These are phyloP conservation scores for Pelagia noctiluca DNA, from an alignment of 30 jellyfish, hydroid and myxozoan genomes.

Conservation along the genomic window DNA sequence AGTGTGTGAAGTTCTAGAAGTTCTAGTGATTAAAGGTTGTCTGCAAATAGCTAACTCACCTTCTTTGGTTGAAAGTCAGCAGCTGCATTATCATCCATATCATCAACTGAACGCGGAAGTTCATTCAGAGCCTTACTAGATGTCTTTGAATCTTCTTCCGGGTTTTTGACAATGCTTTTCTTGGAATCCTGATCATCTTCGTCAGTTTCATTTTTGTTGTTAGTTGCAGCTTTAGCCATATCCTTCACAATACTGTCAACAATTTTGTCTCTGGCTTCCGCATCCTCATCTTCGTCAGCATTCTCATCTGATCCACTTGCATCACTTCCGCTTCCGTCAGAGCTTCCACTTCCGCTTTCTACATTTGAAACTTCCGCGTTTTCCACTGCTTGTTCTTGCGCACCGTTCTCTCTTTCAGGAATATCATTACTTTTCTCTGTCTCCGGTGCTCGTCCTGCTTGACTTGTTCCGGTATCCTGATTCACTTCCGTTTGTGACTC, in stretches of 20 bases:
- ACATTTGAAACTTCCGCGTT: slow-evolving; percentile 13
- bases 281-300: slow-evolving; percentile 6
- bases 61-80: not conserved
- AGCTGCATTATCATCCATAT: slow-evolving; percentile 20
- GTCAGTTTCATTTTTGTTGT: not conserved
- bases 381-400: slow-evolving; percentile 4
- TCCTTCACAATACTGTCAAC: slow-evolving; percentile 55
- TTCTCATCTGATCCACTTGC: slow-evolving; percentile 25
- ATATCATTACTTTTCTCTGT: too few species aligned
- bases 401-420: slow-evolving; percentile 1
- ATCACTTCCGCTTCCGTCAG: slow-evolving; percentile 52
- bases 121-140: slow-evolving; percentile 17
- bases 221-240: slow-evolving; percentile 77
- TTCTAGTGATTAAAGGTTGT: too few species aligned
- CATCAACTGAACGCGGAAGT: slow-evolving; percentile 60
- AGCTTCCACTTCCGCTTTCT: slow-evolving; percentile 76
- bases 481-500: slow-evolving; percentile 28
- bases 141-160: slow-evolving; percentile 5
- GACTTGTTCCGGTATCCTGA: too few species aligned
- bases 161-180: not conserved
- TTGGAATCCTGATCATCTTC: slow-evolving; percentile 15
- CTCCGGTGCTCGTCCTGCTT: too few species aligned
- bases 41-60: too few species aligned
- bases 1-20: too few species aligned
- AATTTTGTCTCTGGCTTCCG: not conserved